Evolutionary conservation across 2,113 vertebrate genomes (phyloP).

Genomic region (Cromileptes altivelis): DNA sequence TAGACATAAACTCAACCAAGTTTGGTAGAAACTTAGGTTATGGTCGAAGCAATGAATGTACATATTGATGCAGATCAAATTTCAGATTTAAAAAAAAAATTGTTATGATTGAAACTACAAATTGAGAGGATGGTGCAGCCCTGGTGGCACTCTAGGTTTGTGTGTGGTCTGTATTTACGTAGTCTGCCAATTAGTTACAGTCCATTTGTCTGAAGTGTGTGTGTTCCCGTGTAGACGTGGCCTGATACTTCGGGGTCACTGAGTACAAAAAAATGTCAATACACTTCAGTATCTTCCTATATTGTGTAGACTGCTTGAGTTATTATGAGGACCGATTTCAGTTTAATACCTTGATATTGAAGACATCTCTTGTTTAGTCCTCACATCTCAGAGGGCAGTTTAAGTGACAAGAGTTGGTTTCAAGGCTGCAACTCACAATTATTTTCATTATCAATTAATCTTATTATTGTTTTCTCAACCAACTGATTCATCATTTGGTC

Average conservation of each 20-base stretch:
- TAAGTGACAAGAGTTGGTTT: too few species aligned
- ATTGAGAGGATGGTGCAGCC: background rate
- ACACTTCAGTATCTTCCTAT: too few species aligned
- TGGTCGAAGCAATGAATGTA: background rate
- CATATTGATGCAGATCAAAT: too few species aligned
- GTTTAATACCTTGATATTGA: background rate
- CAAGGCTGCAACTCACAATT: too few species aligned
- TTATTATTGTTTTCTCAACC: too few species aligned
- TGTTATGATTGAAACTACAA: background rate
- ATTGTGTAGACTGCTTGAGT: background rate
- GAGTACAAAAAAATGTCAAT: background rate
- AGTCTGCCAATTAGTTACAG: constrained; percentile 25
- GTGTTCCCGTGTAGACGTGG: background rate
- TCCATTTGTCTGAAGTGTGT: constrained; percentile 16
- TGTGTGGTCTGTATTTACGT: constrained; percentile 13
- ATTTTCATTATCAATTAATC: too few species aligned
- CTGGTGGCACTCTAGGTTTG: background rate
- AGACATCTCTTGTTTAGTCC: background rate
- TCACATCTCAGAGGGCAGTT: too few species aligned
- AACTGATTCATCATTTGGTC: background rate
- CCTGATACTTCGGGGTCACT: background rate
- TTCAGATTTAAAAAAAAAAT: background rate
- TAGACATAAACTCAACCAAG: background rate
- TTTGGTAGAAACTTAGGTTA: background rate
- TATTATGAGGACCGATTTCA: background rate